Evolutionary conservation across 2,797 vertebrate species (phyloP).

Genomic region (Manis crassicaudata): DNA sequence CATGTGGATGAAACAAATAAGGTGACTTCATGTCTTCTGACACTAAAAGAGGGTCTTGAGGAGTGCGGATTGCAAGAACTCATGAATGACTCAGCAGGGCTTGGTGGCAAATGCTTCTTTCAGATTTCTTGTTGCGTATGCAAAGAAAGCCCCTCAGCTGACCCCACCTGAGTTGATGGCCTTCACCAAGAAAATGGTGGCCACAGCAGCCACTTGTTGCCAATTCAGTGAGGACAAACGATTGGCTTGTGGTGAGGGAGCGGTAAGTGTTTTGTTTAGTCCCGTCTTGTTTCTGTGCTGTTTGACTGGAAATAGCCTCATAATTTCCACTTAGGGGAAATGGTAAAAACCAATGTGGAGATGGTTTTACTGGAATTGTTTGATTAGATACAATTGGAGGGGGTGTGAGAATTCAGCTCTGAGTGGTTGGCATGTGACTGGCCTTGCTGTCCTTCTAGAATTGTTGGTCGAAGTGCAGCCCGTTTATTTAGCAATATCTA

Average conservation of each 20-base stretch:
- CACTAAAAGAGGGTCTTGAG: neutral
- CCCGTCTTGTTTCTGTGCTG: neutral
- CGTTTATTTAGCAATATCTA: neutral
- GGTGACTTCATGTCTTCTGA: neutral
- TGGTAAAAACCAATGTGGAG: neutral
- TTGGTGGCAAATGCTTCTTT: conserved; percentile 3
- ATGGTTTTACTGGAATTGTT: neutral
- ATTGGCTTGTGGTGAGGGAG: conserved; percentile 62
- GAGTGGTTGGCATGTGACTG: neutral
- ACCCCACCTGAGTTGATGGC: conserved; percentile 45
- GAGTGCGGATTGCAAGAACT: neutral
- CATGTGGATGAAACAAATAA: neutral
- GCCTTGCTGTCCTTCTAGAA: neutral
- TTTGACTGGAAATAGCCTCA: neutral
- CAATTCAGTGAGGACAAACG: conserved; percentile 69
- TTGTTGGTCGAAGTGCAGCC: neutral
- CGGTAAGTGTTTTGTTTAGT: conserved; percentile 57
- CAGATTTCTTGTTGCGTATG: conserved; percentile 73
- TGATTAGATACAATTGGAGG: accelerated
- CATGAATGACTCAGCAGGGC: neutral
- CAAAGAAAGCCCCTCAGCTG: conserved; percentile 76
- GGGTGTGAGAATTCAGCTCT: neutral
- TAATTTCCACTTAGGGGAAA: neutral
- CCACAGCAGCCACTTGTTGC: conserved; percentile 57
- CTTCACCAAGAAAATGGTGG: conserved; percentile 68